Base-by-base conservation (phyloP, 2,888 invertebrate species). In the Cephus rjabovi region DNA sequence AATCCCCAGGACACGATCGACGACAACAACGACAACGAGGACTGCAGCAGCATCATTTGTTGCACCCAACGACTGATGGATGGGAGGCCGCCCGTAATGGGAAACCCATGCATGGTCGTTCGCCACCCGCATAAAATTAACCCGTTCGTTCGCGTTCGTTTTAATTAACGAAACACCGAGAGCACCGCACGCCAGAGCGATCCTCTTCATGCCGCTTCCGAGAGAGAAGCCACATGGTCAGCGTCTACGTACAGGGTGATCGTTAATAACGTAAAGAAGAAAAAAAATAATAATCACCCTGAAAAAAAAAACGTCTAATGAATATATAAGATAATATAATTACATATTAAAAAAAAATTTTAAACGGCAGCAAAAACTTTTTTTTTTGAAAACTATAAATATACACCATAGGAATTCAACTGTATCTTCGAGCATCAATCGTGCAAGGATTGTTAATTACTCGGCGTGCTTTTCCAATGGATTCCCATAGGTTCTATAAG, bases 121-220 rank as follows among this genome's bases (percentile, higher is more conserved):
- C 40, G 40, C 70, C 70, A 33, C 70, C 70, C 70, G 90, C 90
- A 91, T 90, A 90, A 91, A 90, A 90, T 90, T 90, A 90, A 90
- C 90, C 89, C 87, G 89, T 87, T 86, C 87, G 87, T 84, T 83
- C 82, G 73, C 79, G 86, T 88, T 89, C 88, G 87, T 89, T 90
- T 91, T 90, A 91, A 90, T 90, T 90, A 91, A 90, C 89, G 90
- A 90, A 90, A 90, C 90, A 90, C 86, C 88, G 86, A 83, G 84
- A 85, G 83, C 86, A 86, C 82, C 85, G 86, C 81, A 80, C 82
- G 82, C 84, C 82, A 82, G 81, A 86, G 84, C 83, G 83, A 82
- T 85, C 40, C 86, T 85, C 79, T 79, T 78, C 69, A 34, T 74
- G 74, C 23, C 15, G 35, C 40, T 40, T 40, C 40, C 40, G 15